A percentile compares a stretch with the other conserved stretches of the same genome.
phyloP scores from a whole-genome alignment of 1,140 invertebrate genomes.

The Papilio aristodemus region DNA sequence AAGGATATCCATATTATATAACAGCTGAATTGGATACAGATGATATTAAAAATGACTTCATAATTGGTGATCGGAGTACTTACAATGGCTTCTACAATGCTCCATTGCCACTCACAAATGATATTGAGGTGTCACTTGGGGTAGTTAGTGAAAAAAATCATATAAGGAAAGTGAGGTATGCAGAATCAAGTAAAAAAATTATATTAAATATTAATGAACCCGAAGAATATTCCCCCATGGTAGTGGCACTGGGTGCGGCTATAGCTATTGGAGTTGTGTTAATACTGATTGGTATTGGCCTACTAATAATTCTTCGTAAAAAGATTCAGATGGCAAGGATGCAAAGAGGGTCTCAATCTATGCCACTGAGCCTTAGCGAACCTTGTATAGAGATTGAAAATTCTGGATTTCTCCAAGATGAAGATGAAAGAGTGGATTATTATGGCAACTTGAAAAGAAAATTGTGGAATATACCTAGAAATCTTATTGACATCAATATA shows the following conservation, averaged over 20 bases:
- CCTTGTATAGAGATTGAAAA: slow-evolving; percentile 82
- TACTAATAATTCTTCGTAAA: slow-evolving; percentile 72
- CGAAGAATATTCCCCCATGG: slow-evolving; percentile 68
- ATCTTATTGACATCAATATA: slow-evolving; percentile 84
- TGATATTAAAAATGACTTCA: slow-evolving; percentile 83
- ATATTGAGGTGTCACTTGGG: slow-evolving; percentile 87
- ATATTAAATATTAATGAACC: slow-evolving; percentile 76
- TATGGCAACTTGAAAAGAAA: slow-evolving; percentile 88
- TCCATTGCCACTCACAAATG: slow-evolving; percentile 83
- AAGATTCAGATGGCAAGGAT: slow-evolving; percentile 60
- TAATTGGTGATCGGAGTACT: slow-evolving; percentile 87
- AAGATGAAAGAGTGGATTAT: slow-evolving; percentile 85
- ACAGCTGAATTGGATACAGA: slow-evolving; percentile 86
- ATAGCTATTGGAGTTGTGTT: slow-evolving; percentile 76
- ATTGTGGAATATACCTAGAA: slow-evolving; percentile 86
- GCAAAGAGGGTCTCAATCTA: slow-evolving; percentile 73
- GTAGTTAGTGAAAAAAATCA: slow-evolving; percentile 85
- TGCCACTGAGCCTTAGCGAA: slow-evolving; percentile 79
- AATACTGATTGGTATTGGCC: slow-evolving; percentile 67
- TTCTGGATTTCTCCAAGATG: slow-evolving; percentile 87
- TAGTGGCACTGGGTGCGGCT: slow-evolving; percentile 72
- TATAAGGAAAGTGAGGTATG: slow-evolving; percentile 84
- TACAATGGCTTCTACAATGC: slow-evolving; percentile 91
- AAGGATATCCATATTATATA: slow-evolving; percentile 88
- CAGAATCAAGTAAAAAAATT: slow-evolving; percentile 80